Conservation (phyloP, 2,888 invertebrate species). For the Dynastes maya region DNA sequence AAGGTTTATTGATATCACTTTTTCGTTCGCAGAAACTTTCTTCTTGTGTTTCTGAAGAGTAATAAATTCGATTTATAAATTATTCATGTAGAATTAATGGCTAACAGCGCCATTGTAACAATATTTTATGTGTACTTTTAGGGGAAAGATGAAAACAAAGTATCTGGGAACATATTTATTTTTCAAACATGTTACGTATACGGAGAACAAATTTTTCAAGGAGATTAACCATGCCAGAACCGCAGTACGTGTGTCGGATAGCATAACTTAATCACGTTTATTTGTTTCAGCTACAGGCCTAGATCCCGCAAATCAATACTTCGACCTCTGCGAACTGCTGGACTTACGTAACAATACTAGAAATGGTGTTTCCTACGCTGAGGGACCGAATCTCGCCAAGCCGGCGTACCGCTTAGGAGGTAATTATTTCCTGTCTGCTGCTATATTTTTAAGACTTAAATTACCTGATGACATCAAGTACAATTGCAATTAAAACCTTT, state of each 20-base stretch:
- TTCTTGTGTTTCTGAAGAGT: not conserved
- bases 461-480: not conserved
- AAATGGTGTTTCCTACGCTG: conserved; percentile 78
- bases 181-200: not conserved
- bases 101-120: no score
- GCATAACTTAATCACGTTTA: conserved; percentile 43
- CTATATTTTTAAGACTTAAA: conserved; percentile 15
- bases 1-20: no score
- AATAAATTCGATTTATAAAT: not conserved
- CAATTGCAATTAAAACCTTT: not conserved
- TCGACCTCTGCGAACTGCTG: conserved; percentile 86
- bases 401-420: conserved; percentile 84
- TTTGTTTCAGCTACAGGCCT: conserved; percentile 75
- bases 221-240: conserved; percentile 28
- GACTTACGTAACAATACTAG: conserved; percentile 85
- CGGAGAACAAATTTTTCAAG: conserved; percentile 19
- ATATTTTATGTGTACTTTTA: no score
- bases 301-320: conserved; percentile 72
- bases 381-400: conserved; percentile 80
- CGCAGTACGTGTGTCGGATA: conserved; percentile 19
- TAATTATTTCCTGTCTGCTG: conserved; percentile 65
- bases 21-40: not conserved
- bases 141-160: no score
- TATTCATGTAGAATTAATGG: no score
- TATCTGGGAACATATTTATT: no score